Evolutionary conservation across 2,113 vertebrate species (phyloP).

Genomic region (Leptobrachium leishanense): DNA sequence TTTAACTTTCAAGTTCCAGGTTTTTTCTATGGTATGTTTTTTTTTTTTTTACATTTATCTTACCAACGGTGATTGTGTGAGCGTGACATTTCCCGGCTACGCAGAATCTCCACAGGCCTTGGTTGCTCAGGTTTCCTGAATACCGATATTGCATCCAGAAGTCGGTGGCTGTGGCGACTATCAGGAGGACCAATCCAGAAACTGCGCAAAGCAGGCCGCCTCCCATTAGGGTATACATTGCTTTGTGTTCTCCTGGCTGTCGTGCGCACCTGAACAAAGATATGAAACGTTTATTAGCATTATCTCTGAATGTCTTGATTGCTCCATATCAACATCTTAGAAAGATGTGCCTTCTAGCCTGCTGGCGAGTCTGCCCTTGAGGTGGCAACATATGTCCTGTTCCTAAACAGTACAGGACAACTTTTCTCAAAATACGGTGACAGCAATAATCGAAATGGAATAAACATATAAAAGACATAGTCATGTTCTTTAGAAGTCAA

Average conservation of each 20-base stretch:
- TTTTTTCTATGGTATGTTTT: too few relatives aligned
- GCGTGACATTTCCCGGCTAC: constrained; percentile 77
- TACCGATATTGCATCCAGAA: constrained; percentile 82
- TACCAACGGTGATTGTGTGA: constrained; percentile 75
- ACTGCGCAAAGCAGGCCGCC: constrained; percentile 76
- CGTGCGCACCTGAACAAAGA: neutral
- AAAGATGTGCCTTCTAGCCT: too few relatives aligned
- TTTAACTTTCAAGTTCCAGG: too few relatives aligned
- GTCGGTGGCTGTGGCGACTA: constrained; percentile 76
- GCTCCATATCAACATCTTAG: too few relatives aligned
- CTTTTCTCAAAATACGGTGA: too few relatives aligned
- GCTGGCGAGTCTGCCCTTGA: too few relatives aligned
- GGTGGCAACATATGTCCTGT: too few relatives aligned
- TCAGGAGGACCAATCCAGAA: constrained; percentile 73
- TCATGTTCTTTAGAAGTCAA: too few relatives aligned
- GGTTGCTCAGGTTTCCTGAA: constrained; percentile 70
- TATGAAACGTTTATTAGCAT: neutral
- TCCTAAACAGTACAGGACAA: too few relatives aligned
- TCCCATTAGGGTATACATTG: constrained; percentile 68
- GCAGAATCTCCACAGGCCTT: constrained; percentile 82
- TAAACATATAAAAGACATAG: too few relatives aligned
- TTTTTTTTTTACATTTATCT: constrained; percentile 45
- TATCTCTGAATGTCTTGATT: too few relatives aligned
- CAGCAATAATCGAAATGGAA: too few relatives aligned
- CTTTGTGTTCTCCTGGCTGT: neutral